Evolutionary conservation across 37 sponge, comb jelly and placozoan species (phyloP), one percentile per base, ranked within the genome.

Genomic region (Cliona cf. orientalis): DNA sequence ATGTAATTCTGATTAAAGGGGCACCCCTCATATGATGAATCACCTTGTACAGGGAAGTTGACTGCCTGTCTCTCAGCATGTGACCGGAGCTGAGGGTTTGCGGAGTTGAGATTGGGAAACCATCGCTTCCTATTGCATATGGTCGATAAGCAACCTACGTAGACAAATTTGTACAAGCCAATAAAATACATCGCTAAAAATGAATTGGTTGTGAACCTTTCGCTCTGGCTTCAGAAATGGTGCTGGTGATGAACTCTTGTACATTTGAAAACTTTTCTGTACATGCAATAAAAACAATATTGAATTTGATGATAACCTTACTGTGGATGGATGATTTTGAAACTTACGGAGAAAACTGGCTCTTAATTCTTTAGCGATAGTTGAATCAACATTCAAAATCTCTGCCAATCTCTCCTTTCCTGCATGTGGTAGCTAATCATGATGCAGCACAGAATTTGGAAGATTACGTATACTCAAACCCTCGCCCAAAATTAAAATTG

Each of bases 31-130:
- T 49, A 49, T 49, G 11, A 17, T 19, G 55, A 49, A 49, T 49
- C 17, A 49, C 55, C 55, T 88, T 95, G 95, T 28, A 95, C 76
- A 14, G 81, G 79, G 44, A 95, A 95, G 76, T 95, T 95, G 42
- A 91, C 75, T 29, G 95, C 91, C 49, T 95, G 95, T 67, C 95
- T 60, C 69, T 95, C 92, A 23, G 79, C 42, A 35, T 88, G 81
- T 14, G 82, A 40, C 32, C 80, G 68, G 0, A 57, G 33, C 45
- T 49, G 53, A 40, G 37, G 74, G 76, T 86, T 85, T 9, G 59
- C 39, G 7, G 91, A 86, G 34, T 36, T 46, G 46, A 91, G 81
- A 42, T 72, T 25, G 0, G 86, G 82, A 26, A 95, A 83, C 79
- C 60, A 82, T 28, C 95, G 61, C 72, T 69, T 88, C 60, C 95